Evolutionary conservation across 2,888 invertebrate species (phyloP), one percentile per base, ranked within the genome.

Genomic region (Ornithoptera alexandrae): DNA sequence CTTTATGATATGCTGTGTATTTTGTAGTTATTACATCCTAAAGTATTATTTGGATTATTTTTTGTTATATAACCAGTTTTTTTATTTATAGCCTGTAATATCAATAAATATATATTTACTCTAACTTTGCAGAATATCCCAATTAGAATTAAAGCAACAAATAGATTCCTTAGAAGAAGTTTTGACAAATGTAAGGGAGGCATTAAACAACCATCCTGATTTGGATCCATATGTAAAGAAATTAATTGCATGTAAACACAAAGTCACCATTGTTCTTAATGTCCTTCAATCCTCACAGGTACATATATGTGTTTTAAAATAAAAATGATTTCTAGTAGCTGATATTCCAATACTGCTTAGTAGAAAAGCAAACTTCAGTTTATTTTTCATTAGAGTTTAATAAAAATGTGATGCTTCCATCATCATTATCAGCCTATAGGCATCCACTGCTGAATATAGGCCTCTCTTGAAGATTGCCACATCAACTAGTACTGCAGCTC

Each of bases 171-270:
- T 98, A 69, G 94, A 96, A 62, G 97, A 95, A 79, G 97, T 98
- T 84, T 85, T 98, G 65, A 94, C 94, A 73, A 96, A 95, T 80
- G 96, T 98, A 42, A 94, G 96, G 62, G 96, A 96, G 68, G 94
- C 95, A 0, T 95, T 98, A 76, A 94, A 95, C 76, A 95, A 95
- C 72, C 96, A 97, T 22, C 93, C 97, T 3, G 97, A 98, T 81
- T 93, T 98, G 67, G 97, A 98, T 73, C 94, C 95, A 0, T 98
- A 98, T 86, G 97, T 98, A 0, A 97, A 97, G 83, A 98, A 98
- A 82, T 87, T 98, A 62, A 96, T 97, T 72, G 97, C 97, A 84
- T 97, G 98, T 5, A 97, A 98, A 82, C 96, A 97, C 77, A 96
- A 97, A 84, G 97, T 98, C 10, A 97, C 97, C 65, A 96, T 98